A percentile compares a stretch with the other conserved stretches of the same genome.
These are phyloP conservation scores for Megalops cyprinoides DNA, from an alignment of 2,797 vertebrate genomes.

Conservation along the genomic window DNA sequence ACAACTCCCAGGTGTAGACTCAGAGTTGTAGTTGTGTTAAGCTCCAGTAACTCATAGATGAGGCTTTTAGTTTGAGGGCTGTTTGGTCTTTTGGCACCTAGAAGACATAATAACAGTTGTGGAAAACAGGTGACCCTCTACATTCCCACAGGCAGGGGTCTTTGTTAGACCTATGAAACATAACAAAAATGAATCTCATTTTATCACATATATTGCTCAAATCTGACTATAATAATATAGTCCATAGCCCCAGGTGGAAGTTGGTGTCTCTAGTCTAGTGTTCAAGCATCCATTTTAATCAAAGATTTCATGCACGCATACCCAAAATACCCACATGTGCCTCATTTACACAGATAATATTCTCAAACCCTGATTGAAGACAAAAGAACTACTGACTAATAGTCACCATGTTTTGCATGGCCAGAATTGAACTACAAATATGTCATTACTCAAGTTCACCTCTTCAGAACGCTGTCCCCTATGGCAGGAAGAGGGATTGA, in stretches of 20 bases:
- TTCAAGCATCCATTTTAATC: too few relatives aligned
- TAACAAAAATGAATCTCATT: not conserved
- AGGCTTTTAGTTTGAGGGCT: not conserved
- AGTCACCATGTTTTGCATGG: not conserved
- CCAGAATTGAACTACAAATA: not conserved
- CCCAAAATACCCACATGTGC: not conserved
- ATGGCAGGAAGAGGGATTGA: constrained; percentile 8
- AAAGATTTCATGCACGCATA: not conserved
- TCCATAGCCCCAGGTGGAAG: too few relatives aligned
- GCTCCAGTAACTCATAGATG: not conserved
- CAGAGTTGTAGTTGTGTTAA: not conserved
- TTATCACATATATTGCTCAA: not conserved
- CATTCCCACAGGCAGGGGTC: too few relatives aligned
- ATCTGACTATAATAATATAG: not conserved
- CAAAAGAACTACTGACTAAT: not conserved
- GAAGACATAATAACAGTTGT: too few relatives aligned
- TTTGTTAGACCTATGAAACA: not conserved
- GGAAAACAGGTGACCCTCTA: too few relatives aligned
- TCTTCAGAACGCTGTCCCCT: constrained; percentile 2
- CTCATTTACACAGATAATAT: not conserved
- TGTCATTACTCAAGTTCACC: constrained; percentile 10
- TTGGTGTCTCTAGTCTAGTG: too few relatives aligned
- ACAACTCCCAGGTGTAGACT: too few relatives aligned
- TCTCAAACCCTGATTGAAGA: not conserved
- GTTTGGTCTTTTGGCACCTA: not conserved